Evolutionary conservation across 1,140 invertebrate species (phyloP).

Genomic region (Monomorium pharaonis): DNA sequence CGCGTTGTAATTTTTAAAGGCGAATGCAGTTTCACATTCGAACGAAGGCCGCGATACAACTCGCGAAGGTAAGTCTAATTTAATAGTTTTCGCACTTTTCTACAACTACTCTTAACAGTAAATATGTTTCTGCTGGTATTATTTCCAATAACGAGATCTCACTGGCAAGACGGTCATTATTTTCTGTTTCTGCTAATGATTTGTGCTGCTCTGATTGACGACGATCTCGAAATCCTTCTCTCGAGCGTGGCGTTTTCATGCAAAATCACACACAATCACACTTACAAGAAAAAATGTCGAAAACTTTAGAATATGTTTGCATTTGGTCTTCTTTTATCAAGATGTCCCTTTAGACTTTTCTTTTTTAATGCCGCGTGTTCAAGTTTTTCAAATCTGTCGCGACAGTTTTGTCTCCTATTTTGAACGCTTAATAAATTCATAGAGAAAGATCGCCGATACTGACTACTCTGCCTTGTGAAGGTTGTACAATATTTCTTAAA

Average conservation of each 20-base stretch:
- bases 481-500: background rate
- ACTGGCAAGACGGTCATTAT: background rate
- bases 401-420: background rate
- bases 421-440: background rate
- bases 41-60: constrained; percentile 69
- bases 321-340: background rate
- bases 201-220: constrained; percentile 12
- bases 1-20: background rate
- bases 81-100: constrained; percentile 30
- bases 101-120: constrained; percentile 63
- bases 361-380: background rate
- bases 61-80: background rate
- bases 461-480: no score
- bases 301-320: background rate
- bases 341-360: background rate
- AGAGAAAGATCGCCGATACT: background rate
- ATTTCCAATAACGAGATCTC: background rate
- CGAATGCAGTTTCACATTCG: constrained; percentile 66
- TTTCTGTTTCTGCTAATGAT: constrained; percentile 18
- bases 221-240: constrained; percentile 42
- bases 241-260: background rate
- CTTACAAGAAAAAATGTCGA: background rate
- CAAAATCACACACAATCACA: background rate
- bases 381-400: background rate
- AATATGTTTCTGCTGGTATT: constrained; percentile 62